Evolutionary conservation across 1,140 invertebrate genomes (phyloP).

Genomic region (Saccostrea cuccullata): DNA sequence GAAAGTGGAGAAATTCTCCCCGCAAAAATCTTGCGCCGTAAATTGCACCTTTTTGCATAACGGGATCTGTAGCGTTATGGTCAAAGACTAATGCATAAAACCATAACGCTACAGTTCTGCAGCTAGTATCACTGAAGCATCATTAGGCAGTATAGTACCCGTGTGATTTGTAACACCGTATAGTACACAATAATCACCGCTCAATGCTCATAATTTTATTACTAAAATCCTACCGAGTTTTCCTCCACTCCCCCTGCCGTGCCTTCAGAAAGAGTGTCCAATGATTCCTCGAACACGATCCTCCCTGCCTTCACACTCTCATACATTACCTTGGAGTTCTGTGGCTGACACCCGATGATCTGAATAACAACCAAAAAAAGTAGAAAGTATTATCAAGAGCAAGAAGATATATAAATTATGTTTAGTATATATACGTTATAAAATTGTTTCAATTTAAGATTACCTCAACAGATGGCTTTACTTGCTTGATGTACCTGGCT

Average conservation of each 20-base stretch:
- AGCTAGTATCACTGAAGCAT: no score
- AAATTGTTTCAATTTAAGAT: not conserved
- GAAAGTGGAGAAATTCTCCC: no score
- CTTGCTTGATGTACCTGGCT: constrained; percentile 61
- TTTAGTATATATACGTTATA: not conserved
- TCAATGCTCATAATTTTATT: no score
- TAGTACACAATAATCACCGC: no score
- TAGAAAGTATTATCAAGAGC: not conserved
- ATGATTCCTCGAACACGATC: constrained; percentile 56
- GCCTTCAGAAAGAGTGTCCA: constrained; percentile 63
- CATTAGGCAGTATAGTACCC: no score
- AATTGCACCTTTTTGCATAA: no score
- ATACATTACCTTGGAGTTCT: constrained; percentile 64
- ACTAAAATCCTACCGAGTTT: constrained; percentile 52
- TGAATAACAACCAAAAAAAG: constrained; percentile 32
- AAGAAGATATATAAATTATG: not conserved
- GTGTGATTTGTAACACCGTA: no score
- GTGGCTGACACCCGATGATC: constrained; percentile 64
- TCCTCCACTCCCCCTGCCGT: constrained; percentile 62
- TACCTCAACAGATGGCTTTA: constrained; percentile 61
- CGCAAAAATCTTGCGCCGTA: no score
- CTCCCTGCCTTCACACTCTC: constrained; percentile 59
- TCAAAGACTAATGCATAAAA: no score
- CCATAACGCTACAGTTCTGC: no score
- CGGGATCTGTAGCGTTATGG: no score